Percentiles rank a stretch among this genome's conserved stretches.
Evolutionary conservation across 2,113 vertebrate species (phyloP).

Genomic region (Elgaria multicarinata): DNA sequence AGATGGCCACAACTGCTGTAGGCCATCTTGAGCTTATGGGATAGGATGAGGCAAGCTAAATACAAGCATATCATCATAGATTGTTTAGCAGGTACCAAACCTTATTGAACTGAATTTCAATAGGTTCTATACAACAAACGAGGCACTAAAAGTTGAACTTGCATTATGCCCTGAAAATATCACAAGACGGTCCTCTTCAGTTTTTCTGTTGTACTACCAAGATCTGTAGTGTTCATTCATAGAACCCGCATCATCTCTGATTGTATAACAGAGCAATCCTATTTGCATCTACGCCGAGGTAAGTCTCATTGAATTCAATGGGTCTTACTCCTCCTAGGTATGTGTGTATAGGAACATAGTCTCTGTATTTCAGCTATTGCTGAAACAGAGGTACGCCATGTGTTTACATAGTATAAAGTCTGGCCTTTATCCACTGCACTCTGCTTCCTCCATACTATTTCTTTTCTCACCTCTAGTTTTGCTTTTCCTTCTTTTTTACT

Average conservation of each 20-base stretch:
- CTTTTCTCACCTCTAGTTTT: no score
- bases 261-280: background rate
- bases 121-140: background rate
- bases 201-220: background rate
- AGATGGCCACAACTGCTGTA: background rate
- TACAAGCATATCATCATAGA: background rate
- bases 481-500: background rate
- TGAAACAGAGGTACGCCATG: background rate
- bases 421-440: background rate
- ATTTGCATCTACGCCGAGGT: background rate
- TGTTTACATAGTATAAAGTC: background rate
- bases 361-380: background rate
- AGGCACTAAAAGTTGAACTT: background rate
- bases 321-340: no score
- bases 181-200: conserved; percentile 14
- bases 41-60: background rate
- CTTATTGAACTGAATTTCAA: background rate
- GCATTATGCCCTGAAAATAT: conserved; percentile 27
- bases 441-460: background rate
- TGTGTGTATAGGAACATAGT: background rate
- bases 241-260: background rate
- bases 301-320: background rate
- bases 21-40: background rate
- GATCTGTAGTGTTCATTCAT: background rate
- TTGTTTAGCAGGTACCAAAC: background rate